Evolutionary conservation across 35 echinoderm and acorn worm species (phyloP).

Genomic region (Heliocidaris tuberculata): DNA sequence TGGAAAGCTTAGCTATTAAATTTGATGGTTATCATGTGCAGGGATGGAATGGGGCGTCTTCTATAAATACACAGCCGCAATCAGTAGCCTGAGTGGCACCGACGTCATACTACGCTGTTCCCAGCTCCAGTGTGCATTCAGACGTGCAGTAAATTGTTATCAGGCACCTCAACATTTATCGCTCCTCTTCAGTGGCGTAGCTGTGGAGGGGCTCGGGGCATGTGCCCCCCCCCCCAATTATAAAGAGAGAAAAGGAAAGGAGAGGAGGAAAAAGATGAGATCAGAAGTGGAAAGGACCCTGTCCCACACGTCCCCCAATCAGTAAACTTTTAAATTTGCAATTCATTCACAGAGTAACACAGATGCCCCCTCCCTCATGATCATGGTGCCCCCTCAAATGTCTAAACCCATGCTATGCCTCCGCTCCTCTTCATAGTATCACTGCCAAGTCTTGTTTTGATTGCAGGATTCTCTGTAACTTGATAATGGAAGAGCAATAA

Average conservation of each 20-base stretch:
- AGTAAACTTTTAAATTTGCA: too few relatives aligned
- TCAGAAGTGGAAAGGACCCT: too few relatives aligned
- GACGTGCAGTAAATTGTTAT: constrained; percentile 11
- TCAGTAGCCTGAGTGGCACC: background rate
- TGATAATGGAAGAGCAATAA: constrained; percentile 4
- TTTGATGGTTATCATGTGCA: background rate
- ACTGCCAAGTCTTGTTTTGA: constrained; percentile 11
- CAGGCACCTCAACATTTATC: background rate
- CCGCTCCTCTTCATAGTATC: background rate
- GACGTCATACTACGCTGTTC: background rate
- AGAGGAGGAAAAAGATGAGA: too few relatives aligned
- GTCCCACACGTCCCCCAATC: too few relatives aligned
- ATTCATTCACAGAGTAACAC: too few relatives aligned
- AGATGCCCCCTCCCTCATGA: too few relatives aligned
- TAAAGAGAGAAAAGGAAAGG: too few relatives aligned
- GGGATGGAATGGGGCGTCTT: background rate
- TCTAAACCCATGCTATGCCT: too few relatives aligned
- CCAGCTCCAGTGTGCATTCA: background rate
- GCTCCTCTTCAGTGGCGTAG: too few relatives aligned
- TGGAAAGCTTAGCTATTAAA: background rate
- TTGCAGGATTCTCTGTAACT: background rate
- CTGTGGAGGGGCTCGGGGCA: too few relatives aligned
- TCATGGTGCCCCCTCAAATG: too few relatives aligned
- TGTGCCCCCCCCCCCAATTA: too few relatives aligned
- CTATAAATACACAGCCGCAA: background rate